Conservation (phyloP, 2,797 vertebrate genomes). For the Sebastes iracundus region DNA sequence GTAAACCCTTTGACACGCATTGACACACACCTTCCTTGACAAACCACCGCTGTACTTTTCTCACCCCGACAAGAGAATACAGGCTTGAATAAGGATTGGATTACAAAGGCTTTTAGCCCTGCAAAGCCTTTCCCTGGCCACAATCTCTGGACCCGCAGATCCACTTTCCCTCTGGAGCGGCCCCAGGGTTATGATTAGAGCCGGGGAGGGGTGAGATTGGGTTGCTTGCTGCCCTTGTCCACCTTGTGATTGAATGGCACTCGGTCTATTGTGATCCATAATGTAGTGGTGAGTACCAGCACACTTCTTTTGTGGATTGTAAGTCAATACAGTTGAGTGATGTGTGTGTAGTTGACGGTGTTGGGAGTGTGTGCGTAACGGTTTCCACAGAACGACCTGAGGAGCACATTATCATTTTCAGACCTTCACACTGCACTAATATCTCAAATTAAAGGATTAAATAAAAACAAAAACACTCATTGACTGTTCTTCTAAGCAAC, state of each 20-base stretch:
- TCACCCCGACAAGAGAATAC: constrained; percentile 68
- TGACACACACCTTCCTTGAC: constrained; percentile 61
- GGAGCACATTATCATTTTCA: not conserved
- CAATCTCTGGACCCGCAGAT: constrained; percentile 61
- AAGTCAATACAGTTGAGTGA: constrained; percentile 62
- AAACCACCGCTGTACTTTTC: constrained; percentile 69
- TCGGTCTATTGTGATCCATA: constrained; percentile 60
- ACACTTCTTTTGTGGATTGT: constrained; percentile 74
- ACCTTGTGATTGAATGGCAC: constrained; percentile 67
- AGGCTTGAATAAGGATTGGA: constrained; percentile 65
- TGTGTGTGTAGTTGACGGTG: constrained; percentile 14
- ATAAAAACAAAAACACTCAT: not conserved
- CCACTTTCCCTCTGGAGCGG: constrained; percentile 65
- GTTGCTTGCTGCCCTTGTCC: constrained; percentile 65
- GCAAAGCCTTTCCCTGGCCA: constrained; percentile 66
- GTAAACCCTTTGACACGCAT: constrained; percentile 52
- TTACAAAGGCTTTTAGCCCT: constrained; percentile 78
- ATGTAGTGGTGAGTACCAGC: constrained; percentile 64
- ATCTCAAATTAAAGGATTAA: not conserved
- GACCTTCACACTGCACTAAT: not conserved
- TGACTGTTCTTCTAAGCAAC: not conserved
- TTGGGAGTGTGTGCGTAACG: not conserved
- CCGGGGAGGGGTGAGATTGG: constrained; percentile 54
- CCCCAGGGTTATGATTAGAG: constrained; percentile 76
- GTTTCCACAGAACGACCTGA: constrained; percentile 20